Conservation (phyloP, 2,113 vertebrate genomes). For the Passer domesticus region DNA sequence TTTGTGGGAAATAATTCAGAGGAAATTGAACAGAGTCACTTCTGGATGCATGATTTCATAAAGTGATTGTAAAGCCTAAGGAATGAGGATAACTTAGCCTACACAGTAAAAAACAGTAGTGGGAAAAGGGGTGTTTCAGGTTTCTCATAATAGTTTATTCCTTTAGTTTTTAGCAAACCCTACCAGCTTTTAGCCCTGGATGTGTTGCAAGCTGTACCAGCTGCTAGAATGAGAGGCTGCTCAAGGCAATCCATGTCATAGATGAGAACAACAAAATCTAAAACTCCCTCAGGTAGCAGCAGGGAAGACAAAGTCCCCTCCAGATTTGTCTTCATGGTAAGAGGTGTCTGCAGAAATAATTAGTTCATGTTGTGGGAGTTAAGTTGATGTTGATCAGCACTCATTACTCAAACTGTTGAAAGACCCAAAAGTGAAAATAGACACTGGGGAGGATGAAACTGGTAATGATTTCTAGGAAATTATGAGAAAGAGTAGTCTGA, state of each 20-base stretch:
- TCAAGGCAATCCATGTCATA: not conserved
- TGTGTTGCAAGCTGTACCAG: not conserved
- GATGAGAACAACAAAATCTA: not conserved
- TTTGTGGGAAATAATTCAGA: not conserved
- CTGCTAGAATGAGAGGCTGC: not conserved
- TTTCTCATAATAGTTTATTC: not conserved
- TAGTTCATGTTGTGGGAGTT: conserved; percentile 3
- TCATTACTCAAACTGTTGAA: conserved; percentile 37
- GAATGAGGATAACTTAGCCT: not conserved
- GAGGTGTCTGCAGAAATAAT: conserved; percentile 33
- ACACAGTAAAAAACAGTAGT: not conserved
- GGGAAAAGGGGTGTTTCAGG: not conserved
- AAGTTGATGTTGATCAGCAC: not conserved
- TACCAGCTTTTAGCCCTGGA: not conserved
- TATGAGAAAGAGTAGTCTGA: not conserved
- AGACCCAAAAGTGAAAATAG: conserved; percentile 27
- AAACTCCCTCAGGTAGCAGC: not conserved
- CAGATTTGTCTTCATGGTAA: conserved; percentile 15
- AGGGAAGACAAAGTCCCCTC: not conserved
- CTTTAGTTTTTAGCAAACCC: not conserved
- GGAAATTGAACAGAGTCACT: not conserved
- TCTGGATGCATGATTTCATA: not conserved
- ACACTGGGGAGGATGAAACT: not conserved
- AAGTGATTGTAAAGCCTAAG: not conserved
- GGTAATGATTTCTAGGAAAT: conserved; percentile 35